A percentile compares a stretch with the other conserved stretches of the same genome.
Evolutionary conservation across 2,888 invertebrate species (phyloP).

Genomic region (Amphipoea oculea): DNA sequence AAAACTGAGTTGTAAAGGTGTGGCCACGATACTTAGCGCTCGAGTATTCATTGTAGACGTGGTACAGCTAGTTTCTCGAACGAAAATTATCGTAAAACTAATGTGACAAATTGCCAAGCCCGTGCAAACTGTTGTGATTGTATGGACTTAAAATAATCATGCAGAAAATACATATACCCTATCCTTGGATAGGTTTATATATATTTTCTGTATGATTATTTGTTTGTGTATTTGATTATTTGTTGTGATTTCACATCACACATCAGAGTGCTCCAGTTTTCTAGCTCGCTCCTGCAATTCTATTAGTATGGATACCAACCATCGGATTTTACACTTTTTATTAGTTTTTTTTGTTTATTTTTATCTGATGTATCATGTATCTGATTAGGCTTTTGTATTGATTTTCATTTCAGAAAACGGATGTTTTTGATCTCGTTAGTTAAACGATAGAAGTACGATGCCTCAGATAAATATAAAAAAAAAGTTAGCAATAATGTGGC

Average conservation of each 20-base stretch:
- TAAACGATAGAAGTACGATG: neutral
- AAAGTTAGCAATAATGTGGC: conserved; percentile 8
- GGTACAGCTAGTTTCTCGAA: too few relatives aligned
- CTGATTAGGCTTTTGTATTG: neutral
- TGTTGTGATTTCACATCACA: neutral
- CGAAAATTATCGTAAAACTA: neutral
- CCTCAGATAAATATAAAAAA: neutral
- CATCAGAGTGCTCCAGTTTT: neutral
- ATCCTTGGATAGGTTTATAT: too few relatives aligned
- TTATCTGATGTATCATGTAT: too few relatives aligned
- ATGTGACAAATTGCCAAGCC: neutral
- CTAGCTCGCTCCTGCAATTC: neutral
- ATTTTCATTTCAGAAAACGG: neutral
- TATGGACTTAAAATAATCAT: neutral
- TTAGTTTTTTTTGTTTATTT: too few relatives aligned
- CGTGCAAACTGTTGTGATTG: neutral
- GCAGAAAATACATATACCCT: too few relatives aligned
- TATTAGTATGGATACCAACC: too few relatives aligned
- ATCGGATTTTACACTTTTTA: too few relatives aligned
- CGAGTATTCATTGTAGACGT: neutral
- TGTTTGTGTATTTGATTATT: too few relatives aligned
- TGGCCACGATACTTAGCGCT: neutral
- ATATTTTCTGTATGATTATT: too few relatives aligned
- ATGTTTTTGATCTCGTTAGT: neutral
- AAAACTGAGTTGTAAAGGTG: conserved; percentile 39